Evolutionary conservation across 2,797 vertebrate species (phyloP), one percentile per base, ranked within the genome.

Genomic region (Sternotherus odoratus): DNA sequence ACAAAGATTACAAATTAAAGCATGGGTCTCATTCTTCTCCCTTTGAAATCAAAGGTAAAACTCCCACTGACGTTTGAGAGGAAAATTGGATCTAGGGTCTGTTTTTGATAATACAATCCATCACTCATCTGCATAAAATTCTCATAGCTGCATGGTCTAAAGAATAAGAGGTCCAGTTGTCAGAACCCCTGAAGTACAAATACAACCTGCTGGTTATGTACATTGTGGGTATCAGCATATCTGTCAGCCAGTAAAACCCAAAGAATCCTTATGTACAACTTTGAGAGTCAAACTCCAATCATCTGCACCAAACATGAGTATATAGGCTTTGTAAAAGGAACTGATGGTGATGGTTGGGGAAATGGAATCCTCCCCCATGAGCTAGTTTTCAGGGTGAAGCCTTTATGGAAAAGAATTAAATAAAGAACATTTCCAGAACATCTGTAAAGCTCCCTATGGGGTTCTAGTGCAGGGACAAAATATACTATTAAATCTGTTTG

Each of bases 21-120:
- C 12, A 36, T 0, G 26, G 0, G 3, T 81, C 8, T 5, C 60
- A 26, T 85, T 15, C 11, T 3, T 3, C 77, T 79, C 53, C 5
- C 78, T 51, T 24, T 92, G 87, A 83, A 63, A 74, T 54, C 24
- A 1, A 87, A 69, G 82, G 12, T 60, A 74, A 83, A 77, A 19
- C 13, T 77, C 84, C 1, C n/a, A 88, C 36, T 89, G 77, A 89
- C 88, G 39, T 26, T n/a, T 56, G 66, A 28, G 50, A 86, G 13
- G 13, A 12, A 30, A 36, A 12, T 26, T 26, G 26, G 43, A 74
- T 46, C 24, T 26, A 15, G 24, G 7, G 46, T 48, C 46, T 74
- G 11, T 79, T 87, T 4, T 43, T 15, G 26, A n/a, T 48, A 8
- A 1, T 66, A 43, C n/a, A 86, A 88, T 84, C 92, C 90, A 77